phyloP scores from a whole-genome alignment of 2,888 invertebrate species.

The Limnephilus lunatus region DNA sequence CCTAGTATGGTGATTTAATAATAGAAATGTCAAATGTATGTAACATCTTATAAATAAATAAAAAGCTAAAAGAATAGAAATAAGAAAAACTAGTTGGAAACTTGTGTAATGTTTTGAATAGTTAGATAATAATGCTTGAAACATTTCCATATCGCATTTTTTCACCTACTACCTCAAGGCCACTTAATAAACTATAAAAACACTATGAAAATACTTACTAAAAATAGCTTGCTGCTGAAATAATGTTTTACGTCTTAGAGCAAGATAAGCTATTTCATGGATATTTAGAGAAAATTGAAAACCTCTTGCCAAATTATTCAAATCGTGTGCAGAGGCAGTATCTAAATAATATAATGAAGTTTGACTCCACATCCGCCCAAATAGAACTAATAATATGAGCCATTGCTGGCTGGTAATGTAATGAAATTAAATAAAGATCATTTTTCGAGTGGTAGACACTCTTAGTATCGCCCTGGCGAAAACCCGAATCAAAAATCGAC shows the following conservation, averaged over 20 bases:
- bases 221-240: background rate
- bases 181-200: background rate
- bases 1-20: no score
- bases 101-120: background rate
- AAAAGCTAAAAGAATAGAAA: no score
- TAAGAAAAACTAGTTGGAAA: no score
- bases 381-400: background rate
- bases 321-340: background rate
- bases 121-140: background rate
- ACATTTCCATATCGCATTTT: background rate
- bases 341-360: no score
- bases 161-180: background rate
- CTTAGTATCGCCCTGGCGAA: no score
- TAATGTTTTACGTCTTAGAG: background rate
- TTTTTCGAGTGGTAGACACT: background rate
- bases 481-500: no score
- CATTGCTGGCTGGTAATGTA: background rate
- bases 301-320: background rate
- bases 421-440: background rate
- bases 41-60: no score
- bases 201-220: no score
- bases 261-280: background rate
- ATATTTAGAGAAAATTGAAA: background rate
- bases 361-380: background rate
- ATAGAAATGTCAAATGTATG: no score